Evolutionary conservation across 2,797 vertebrate species (phyloP).

Genomic region (Tragopan temminckii): DNA sequence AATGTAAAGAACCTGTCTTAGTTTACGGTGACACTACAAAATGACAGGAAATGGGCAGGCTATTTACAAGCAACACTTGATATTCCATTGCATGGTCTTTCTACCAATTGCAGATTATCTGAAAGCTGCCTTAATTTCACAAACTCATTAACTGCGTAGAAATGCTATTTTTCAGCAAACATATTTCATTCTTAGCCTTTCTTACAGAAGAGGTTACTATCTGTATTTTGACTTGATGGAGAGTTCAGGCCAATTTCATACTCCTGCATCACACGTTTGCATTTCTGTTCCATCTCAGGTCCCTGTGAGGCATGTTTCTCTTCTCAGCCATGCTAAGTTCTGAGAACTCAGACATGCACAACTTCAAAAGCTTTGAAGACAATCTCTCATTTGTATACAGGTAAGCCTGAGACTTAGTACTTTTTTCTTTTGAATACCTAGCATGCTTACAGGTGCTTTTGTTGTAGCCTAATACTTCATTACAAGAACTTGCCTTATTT

Average conservation of each 20-base stretch:
- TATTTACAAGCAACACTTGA: not conserved
- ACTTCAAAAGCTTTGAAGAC: not conserved
- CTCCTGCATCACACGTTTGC: rapidly evolving
- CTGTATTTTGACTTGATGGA: not conserved
- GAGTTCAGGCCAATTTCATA: not conserved
- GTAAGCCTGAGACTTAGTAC: not conserved
- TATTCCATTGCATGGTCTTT: not conserved
- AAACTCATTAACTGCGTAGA: not conserved
- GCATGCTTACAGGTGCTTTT: rapidly evolving
- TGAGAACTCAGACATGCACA: not conserved
- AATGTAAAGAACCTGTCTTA: not conserved
- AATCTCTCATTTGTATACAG: not conserved
- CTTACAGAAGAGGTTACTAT: not conserved
- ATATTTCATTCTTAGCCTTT: not conserved
- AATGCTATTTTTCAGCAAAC: not conserved
- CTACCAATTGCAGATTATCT: not conserved
- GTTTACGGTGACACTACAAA: not conserved
- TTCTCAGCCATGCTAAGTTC: not conserved
- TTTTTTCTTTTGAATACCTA: not conserved
- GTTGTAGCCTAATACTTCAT: not conserved
- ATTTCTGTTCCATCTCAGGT: not conserved
- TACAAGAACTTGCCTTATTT: not conserved
- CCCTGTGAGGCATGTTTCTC: not conserved
- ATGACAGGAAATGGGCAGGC: not conserved
- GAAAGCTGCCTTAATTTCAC: not conserved